These are phyloP conservation scores for Thaleichthys pacificus DNA, from an alignment of 2,797 vertebrate genomes.

Conservation along the genomic window DNA sequence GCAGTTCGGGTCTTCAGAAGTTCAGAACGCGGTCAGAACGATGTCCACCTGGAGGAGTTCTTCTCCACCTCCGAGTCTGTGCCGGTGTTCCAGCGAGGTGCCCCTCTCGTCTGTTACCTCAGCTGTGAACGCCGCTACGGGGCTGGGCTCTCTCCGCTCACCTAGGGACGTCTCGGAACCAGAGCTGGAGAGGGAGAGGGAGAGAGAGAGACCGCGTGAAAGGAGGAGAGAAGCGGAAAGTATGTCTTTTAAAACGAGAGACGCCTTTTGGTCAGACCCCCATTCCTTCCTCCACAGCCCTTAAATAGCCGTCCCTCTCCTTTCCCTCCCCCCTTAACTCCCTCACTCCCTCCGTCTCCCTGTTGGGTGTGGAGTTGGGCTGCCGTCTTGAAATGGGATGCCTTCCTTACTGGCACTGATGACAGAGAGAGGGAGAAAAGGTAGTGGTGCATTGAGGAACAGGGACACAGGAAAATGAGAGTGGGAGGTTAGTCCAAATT, in stretches of 20 bases:
- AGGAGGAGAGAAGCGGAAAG: slow-evolving; percentile 32
- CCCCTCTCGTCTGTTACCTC: slow-evolving; percentile 52
- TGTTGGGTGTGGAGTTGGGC: slow-evolving; percentile 57
- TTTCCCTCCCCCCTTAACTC: slow-evolving; percentile 21
- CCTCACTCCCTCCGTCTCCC: slow-evolving; percentile 54
- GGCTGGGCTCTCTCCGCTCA: slow-evolving; percentile 41
- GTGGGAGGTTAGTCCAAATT: not conserved
- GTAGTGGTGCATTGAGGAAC: slow-evolving; percentile 45
- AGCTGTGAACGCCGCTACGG: slow-evolving; percentile 42
- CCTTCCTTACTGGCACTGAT: slow-evolving; percentile 55
- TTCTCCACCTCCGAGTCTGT: slow-evolving; percentile 18
- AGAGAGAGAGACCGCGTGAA: slow-evolving; percentile 39
- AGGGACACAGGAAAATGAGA: slow-evolving; percentile 44
- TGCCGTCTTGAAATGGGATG: slow-evolving; percentile 68
- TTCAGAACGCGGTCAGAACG: not conserved
- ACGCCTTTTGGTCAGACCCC: slow-evolving; percentile 69
- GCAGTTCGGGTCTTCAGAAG: not conserved
- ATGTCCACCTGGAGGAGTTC: slow-evolving; percentile 1
- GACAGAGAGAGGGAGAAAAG: slow-evolving; percentile 38
- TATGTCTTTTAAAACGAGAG: slow-evolving; percentile 65
- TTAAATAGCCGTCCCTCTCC: slow-evolving; percentile 65
- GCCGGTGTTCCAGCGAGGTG: slow-evolving; percentile 54
- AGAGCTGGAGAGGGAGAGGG: slow-evolving; percentile 23
- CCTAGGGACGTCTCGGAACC: slow-evolving; percentile 35
- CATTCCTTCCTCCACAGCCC: slow-evolving; percentile 65